Evolutionary conservation across 2,797 vertebrate genomes (phyloP), one percentile per base, ranked within the genome.

Genomic region (Crocidura indochinensis): DNA sequence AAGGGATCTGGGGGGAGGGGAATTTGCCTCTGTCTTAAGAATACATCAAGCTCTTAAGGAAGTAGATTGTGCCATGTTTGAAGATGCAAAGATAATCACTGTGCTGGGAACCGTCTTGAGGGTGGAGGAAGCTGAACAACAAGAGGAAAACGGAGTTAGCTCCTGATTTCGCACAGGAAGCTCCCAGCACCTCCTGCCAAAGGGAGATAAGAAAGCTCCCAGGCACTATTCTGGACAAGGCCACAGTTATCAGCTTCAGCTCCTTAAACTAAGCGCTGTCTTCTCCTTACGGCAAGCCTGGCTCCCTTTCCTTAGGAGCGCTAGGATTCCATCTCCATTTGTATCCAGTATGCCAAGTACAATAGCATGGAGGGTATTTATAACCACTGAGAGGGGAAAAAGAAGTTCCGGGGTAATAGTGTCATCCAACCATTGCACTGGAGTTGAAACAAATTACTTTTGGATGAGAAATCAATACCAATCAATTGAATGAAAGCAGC

Each of bases 91-190:
- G 99, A 99, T 99, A 99, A 99, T 99, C 98, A 98, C 96, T 98
- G 98, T 99, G 99, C 99, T 99, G 99, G 99, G 99, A 99, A 99
- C 99, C 98, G 98, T 99, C 99, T 99, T 98, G 98, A 98, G 98
- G 98, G 98, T 96, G 97, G 99, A 99, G 99, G 99, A 99, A 99
- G 98, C 98, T 98, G 99, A 99, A 99, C 99, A 99, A 99, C 98
- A 97, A 99, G 99, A 99, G 99, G 99, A 99, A 99, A 99, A 98
- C 98, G 93, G 98, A 97, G 87, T 98, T 99, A 98, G 97, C 99
- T 99, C 98, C 98, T 99, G 99, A 99, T 99, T 99, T 99, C 98
- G 99, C 98, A 99, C 99, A 99, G 99, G 99, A 99, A 99, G 98
- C 98, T 97, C 98, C 97, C 98, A 98, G 98, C 98, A 98, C 99